Conservation (phyloP, 2,113 vertebrate genomes). For the Perca flavescens region DNA sequence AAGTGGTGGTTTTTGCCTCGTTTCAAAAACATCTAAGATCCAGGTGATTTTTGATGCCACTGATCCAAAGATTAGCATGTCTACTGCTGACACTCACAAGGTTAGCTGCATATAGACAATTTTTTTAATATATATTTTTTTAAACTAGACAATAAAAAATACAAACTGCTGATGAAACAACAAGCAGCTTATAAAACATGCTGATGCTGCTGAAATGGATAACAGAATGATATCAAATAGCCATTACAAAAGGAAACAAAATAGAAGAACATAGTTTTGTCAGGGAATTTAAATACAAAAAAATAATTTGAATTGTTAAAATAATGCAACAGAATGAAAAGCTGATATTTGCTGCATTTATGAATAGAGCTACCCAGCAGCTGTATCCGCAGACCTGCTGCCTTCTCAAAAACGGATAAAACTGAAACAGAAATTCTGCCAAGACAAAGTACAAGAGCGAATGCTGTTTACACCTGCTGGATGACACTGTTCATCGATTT, state of each 20-base stretch:
- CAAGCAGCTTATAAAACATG: background rate
- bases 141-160: background rate
- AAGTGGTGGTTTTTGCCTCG: too few relatives aligned
- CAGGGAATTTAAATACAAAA: background rate
- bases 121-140: too few relatives aligned
- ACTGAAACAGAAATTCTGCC: background rate
- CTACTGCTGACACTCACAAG: background rate
- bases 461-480: constrained; percentile 15
- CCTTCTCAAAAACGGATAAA: background rate
- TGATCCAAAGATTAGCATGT: constrained; percentile 3
- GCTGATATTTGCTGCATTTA: background rate
- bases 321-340: background rate
- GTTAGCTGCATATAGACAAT: background rate
- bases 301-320: background rate
- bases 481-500: constrained; percentile 25
- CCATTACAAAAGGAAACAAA: background rate
- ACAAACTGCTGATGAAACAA: background rate
- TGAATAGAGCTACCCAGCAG: background rate
- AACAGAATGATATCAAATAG: background rate
- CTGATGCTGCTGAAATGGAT: background rate
- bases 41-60: background rate
- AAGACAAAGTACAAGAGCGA: background rate
- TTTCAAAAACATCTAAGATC: background rate
- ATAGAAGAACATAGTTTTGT: background rate
- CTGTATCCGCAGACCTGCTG: background rate